phyloP scores from a whole-genome alignment of 2,888 invertebrate species.

The Xylophagus ater region DNA sequence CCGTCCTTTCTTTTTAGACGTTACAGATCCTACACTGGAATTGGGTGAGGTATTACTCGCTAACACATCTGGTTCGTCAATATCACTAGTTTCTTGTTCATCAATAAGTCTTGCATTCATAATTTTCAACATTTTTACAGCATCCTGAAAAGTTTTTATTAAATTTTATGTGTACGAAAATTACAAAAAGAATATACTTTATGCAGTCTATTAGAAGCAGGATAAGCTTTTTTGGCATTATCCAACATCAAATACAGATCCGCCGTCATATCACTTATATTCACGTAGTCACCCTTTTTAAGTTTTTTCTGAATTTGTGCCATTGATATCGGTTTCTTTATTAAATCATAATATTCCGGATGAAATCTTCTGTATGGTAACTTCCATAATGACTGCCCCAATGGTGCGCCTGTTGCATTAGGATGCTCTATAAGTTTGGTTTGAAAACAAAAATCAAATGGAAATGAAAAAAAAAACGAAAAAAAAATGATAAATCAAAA shows the following conservation, averaged over 20 bases:
- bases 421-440: constrained; percentile 31
- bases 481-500: constrained; percentile 8
- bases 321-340: constrained; percentile 89
- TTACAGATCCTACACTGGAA: constrained; percentile 10
- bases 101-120: constrained; percentile 64
- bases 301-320: constrained; percentile 80
- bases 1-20: constrained; percentile 31
- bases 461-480: constrained; percentile 16
- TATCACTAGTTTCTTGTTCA: constrained; percentile 26
- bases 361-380: constrained; percentile 83
- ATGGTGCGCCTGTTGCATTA: constrained; percentile 53
- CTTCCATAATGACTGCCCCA: constrained; percentile 88
- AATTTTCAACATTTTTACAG: constrained; percentile 70
- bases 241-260: constrained; percentile 96
- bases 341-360: constrained; percentile 96
- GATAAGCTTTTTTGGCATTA: constrained; percentile 87
- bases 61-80: constrained; percentile 19
- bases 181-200: constrained; percentile 45
- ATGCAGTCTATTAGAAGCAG: constrained; percentile 67
- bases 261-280: constrained; percentile 77
- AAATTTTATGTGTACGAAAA: background rate
- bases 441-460: constrained; percentile 16
- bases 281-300: constrained; percentile 70
- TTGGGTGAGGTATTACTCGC: constrained; percentile 4
- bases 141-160: constrained; percentile 46